Percentiles rank a stretch among this genome's conserved stretches.
Evolutionary conservation across 2,797 vertebrate genomes (phyloP).

Genomic region (Eidolon dupreanum): DNA sequence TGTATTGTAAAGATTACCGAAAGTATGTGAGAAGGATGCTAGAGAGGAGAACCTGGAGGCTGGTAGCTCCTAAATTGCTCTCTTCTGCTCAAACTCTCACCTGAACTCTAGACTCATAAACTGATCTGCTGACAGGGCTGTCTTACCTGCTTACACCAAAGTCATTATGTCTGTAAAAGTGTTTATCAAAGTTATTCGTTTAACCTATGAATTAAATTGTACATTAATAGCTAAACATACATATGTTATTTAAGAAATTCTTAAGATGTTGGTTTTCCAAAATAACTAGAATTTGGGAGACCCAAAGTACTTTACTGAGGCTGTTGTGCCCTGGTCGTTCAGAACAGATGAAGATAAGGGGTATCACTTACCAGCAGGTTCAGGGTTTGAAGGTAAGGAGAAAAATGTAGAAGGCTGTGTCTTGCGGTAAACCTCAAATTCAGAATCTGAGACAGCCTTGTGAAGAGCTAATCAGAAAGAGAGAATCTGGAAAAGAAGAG

Average conservation of each 20-base stretch:
- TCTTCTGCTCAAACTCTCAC: neutral
- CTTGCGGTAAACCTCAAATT: neutral
- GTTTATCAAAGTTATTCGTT: neutral
- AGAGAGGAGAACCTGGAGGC: neutral
- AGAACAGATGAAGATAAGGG: neutral
- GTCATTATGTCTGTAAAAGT: neutral
- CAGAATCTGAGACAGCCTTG: neutral
- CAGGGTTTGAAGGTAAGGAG: neutral
- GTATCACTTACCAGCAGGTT: neutral
- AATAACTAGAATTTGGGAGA: neutral
- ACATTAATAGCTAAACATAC: neutral
- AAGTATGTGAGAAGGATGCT: neutral
- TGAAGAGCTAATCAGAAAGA: neutral
- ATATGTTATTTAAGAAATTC: neutral
- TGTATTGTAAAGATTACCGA: neutral
- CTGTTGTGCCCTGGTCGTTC: neutral
- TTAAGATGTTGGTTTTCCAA: neutral
- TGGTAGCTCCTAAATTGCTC: neutral
- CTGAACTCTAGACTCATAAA: neutral
- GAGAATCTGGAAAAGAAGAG: neutral
- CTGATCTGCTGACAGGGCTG: neutral
- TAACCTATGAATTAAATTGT: neutral
- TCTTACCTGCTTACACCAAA: neutral
- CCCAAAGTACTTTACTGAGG: neutral
- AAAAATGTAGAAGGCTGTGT: neutral